Evolutionary conservation across 2,888 invertebrate genomes (phyloP).

Genomic region (Cantharis rustica): DNA sequence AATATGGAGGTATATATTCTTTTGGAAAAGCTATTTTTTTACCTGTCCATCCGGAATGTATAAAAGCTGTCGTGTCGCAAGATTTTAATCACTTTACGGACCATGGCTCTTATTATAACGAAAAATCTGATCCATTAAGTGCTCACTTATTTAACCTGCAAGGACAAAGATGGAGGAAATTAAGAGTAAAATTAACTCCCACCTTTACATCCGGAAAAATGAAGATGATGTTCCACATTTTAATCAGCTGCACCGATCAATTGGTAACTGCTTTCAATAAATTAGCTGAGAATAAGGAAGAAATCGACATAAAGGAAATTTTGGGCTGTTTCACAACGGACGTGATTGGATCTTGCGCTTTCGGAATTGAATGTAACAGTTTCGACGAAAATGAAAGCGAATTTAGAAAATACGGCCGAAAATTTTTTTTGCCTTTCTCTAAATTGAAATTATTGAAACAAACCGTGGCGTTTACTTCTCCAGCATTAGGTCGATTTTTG

Average conservation of each 20-base stretch:
- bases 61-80: conserved; percentile 57
- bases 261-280: conserved; percentile 15
- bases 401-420: conserved; percentile 48
- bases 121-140: conserved; percentile 61
- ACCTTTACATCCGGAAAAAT: conserved; percentile 36
- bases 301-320: conserved; percentile 50
- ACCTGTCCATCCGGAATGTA: conserved; percentile 25
- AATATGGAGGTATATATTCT: conserved; percentile 27
- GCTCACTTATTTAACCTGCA: conserved; percentile 60
- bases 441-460: conserved; percentile 9
- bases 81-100: conserved; percentile 65
- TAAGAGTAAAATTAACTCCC: conserved; percentile 61
- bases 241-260: conserved; percentile 21
- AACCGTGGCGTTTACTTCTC: neutral
- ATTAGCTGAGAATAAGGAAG: neutral
- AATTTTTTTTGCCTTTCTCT: conserved; percentile 20
- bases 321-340: conserved; percentile 63
- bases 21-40: conserved; percentile 16
- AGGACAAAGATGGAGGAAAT: conserved; percentile 63
- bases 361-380: conserved; percentile 64
- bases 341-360: conserved; percentile 63
- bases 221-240: conserved; percentile 33
- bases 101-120: conserved; percentile 62
- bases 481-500: neutral
- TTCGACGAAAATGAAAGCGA: conserved; percentile 59